Percentiles rank a stretch among this genome's conserved stretches.
These are phyloP conservation scores for Andrena fulva DNA, from an alignment of 2,888 invertebrate species.

Conservation along the genomic window DNA sequence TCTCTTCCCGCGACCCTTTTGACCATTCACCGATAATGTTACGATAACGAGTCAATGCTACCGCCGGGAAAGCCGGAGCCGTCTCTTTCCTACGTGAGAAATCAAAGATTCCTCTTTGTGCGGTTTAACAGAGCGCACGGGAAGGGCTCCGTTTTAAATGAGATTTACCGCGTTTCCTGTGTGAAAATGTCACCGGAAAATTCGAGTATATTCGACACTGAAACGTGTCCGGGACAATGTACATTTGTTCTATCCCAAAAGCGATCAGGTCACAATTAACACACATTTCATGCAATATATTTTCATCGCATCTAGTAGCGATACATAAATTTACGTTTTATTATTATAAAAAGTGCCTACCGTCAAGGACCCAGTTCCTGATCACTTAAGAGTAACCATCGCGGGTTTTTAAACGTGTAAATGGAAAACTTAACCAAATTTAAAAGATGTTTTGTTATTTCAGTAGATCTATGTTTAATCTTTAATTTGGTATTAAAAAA, in stretches of 20 bases:
- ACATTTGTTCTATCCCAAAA: neutral
- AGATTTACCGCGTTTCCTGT: constrained; percentile 20
- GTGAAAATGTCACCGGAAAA: neutral
- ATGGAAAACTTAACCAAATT: too few species aligned
- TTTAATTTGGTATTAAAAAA: too few species aligned
- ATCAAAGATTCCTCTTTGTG: constrained; percentile 42
- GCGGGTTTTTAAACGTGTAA: too few species aligned
- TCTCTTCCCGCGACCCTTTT: constrained; percentile 56
- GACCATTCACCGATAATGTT: constrained; percentile 63
- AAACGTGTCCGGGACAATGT: neutral
- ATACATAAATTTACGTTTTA: too few species aligned
- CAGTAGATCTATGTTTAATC: too few species aligned
- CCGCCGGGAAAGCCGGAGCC: constrained; percentile 23
- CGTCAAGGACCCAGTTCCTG: too few species aligned
- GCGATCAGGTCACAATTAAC: neutral
- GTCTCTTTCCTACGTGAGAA: constrained; percentile 51
- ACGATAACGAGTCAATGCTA: constrained; percentile 68
- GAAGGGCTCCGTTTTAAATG: constrained; percentile 18
- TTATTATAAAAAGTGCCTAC: too few species aligned
- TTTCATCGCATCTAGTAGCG: too few species aligned
- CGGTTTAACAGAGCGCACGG: constrained; percentile 12
- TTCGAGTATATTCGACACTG: neutral
- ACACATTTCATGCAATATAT: neutral
- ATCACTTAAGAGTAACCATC: too few species aligned
- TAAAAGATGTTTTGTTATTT: too few species aligned